Evolutionary conservation across 2,888 invertebrate genomes (phyloP), one percentile per base, ranked within the genome.

Genomic region (Diadegma fenestrale): DNA sequence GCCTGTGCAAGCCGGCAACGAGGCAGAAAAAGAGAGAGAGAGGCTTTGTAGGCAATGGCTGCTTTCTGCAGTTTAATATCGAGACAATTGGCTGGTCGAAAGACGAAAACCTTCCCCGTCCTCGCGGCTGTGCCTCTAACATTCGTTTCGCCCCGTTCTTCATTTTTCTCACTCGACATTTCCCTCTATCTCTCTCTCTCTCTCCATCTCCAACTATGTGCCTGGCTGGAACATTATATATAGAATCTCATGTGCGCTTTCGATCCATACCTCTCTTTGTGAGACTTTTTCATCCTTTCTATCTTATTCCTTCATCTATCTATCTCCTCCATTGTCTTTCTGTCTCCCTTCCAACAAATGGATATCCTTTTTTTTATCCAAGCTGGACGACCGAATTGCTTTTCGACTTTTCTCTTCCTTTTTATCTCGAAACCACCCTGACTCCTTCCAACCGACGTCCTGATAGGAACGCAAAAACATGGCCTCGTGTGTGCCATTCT

Each of bases 21-120:
- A 64, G 37, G 66, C 1, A 37, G 48, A 48, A 64, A 51, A 51
- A 43, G 26, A 22, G 68, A n/a, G 66, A 43, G 26, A 22, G 68
- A 22, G 66, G 58, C 73, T 14, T 48, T 45, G 69, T 41, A 61
- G 37, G 17, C 61, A 66, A 75, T 48, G 77, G 68, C 43, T 78
- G n/a, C n/a, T 37, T 63, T 73, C 73, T 66, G 78, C 73, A 87
- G 83, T 87, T 87, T 87, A 87, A 87, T 87, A 87, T 87, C 87
- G 87, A 87, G 85, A 87, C 87, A 87, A 87, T 87, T 87, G 87
- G 80, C 85, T 81, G 69, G 73, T 64, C 75, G 73, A 75, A 83
- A 84, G 77, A 82, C 76, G 75, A 58, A 72, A 69, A 33, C 54
- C 51, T 66, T 51, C 69, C 48, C n/a, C 69, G 51, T 73, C 48